Percentiles rank a stretch among this genome's conserved stretches.
Evolutionary conservation across 2,113 vertebrate genomes (phyloP).

Genomic region (Sebastes schlegelii): DNA sequence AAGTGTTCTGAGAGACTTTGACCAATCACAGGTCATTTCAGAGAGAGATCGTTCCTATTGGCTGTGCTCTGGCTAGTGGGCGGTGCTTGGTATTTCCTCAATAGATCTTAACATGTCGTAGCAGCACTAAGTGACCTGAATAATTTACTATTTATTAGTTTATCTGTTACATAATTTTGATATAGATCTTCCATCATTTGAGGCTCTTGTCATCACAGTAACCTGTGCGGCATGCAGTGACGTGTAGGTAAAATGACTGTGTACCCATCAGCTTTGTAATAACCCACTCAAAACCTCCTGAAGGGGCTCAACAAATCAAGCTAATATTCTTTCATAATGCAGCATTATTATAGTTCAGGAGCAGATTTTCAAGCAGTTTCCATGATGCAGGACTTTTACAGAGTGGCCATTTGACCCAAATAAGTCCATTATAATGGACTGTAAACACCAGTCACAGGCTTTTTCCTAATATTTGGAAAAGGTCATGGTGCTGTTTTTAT

Average conservation of each 20-base stretch:
- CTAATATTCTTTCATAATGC: not conserved
- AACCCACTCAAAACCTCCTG: not conserved
- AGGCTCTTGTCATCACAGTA: not conserved
- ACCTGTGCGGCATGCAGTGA: not conserved
- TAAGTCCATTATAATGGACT: not conserved
- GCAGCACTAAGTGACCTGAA: too few species aligned
- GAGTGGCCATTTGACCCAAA: slow-evolving; percentile 14
- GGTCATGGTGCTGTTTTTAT: slow-evolving; percentile 6
- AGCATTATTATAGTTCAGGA: not conserved
- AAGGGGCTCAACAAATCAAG: slow-evolving; percentile 4
- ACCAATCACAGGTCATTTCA: too few species aligned
- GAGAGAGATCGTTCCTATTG: too few species aligned
- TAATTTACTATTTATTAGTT: too few species aligned
- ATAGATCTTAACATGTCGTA: too few species aligned
- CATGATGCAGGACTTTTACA: slow-evolving; percentile 3
- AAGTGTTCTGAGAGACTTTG: too few species aligned
- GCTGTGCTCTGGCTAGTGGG: too few species aligned
- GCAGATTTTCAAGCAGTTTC: slow-evolving; percentile 17
- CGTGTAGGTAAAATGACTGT: not conserved
- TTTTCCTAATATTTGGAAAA: slow-evolving; percentile 5
- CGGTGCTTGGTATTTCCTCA: too few species aligned
- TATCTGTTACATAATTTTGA: not conserved
- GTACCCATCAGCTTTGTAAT: not conserved
- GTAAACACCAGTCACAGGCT: not conserved
- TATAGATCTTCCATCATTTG: not conserved